Evolutionary conservation across 2,888 invertebrate species (phyloP).

Genomic region (Oscheius myriophilus): DNA sequence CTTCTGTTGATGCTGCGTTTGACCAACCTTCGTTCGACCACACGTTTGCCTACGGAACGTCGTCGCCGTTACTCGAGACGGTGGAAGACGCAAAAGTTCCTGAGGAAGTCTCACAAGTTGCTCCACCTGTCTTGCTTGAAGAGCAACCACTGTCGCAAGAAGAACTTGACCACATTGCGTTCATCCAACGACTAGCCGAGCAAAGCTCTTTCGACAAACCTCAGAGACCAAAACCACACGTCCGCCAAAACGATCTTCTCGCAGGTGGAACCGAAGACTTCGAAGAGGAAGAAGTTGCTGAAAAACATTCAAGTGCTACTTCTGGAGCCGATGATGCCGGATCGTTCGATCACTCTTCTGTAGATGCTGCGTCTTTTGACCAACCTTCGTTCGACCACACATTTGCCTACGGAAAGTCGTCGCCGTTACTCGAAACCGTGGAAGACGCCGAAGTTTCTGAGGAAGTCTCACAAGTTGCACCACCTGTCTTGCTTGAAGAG

Average conservation of each 20-base stretch:
- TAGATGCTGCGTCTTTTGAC: neutral
- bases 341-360: conserved; percentile 20
- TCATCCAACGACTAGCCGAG: conserved; percentile 35
- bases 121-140: neutral
- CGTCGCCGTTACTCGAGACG: conserved; percentile 12
- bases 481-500: neutral
- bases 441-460: too few species aligned
- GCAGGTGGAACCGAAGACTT: neutral
- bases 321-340: conserved; percentile 35
- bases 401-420: conserved; percentile 9
- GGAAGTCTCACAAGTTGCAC: too few species aligned
- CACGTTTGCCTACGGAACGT: conserved; percentile 5
- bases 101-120: too few species aligned
- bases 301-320: conserved; percentile 31
- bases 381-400: conserved; percentile 26
- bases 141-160: conserved; percentile 29
- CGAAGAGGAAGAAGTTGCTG: conserved; percentile 4
- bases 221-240: conserved; percentile 12
- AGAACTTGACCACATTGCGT: conserved; percentile 42
- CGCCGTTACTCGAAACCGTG: conserved; percentile 13
- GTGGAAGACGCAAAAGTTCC: neutral
- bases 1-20: neutral
- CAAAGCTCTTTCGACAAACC: conserved; percentile 34
- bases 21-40: neutral
- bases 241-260: too few species aligned